Evolutionary conservation across 2,888 invertebrate species (phyloP), one percentile per base, ranked within the genome.

Genomic region (Monochamus alternatus): DNA sequence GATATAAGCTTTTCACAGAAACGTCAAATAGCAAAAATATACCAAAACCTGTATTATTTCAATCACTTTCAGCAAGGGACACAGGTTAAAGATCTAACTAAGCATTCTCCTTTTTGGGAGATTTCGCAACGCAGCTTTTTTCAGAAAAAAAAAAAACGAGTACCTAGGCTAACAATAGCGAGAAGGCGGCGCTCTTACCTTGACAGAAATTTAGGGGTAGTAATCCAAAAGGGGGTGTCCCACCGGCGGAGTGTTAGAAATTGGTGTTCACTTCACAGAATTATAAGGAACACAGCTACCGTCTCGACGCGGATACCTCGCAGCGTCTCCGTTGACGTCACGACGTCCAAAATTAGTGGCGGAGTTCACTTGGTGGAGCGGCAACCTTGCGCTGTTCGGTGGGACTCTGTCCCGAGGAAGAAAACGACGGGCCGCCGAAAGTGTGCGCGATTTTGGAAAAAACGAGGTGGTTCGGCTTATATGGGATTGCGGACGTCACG

Each of bases 321-420:
- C 76, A 79, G 78, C 80, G 81, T 78, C 79, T 76, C 73, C 80
- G 75, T 79, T 86, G 85, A 86, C 86, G 86, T 86, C 86, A 86
- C 81, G 63, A 63, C 81, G 83, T 86, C 86, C 86, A 85, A 86
- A 86, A 82, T 86, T 86, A 86, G 86, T 75, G 81, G 81, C 73
- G 82, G 78, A 76, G 74, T 79, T 78, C 79, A 81, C 5, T 38
- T 75, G 76, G 73, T 76, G 76, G 73, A 76, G 72, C 74, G 76
- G 79, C 81, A 83, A 82, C 82, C 83, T 82, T 81, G 80, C 79
- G 79, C 14, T 44, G 47, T n/a, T 32, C 31, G 14, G 14, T 8
- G 3, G 12, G 67, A 55, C 14, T 55, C 38, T 8, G 55, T n/a
- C 22, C 3, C 10, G 30, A 10, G 22, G 60, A 22, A 10, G n/a